These are phyloP conservation scores for Camponotus fellah DNA, from an alignment of 2,888 invertebrate genomes.

Conservation along the genomic window DNA sequence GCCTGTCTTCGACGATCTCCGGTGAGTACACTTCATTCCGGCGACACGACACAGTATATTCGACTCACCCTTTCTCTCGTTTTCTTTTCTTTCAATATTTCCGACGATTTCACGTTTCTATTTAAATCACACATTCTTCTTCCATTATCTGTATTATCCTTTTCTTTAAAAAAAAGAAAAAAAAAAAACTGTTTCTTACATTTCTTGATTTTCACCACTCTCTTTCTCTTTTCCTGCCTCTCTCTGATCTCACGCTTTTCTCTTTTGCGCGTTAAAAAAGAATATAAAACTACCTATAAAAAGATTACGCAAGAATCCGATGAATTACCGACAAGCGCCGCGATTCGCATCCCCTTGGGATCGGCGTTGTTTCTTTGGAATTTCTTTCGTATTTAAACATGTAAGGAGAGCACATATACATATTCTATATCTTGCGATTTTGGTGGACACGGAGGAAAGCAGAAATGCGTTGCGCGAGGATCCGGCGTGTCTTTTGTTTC, in stretches of 20 bases:
- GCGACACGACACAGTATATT: slow-evolving; percentile 33
- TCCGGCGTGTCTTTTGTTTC: not conserved
- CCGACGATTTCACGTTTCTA: not conserved
- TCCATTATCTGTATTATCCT: not conserved
- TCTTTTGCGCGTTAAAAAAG: slow-evolving; percentile 67
- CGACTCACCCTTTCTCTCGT: slow-evolving; percentile 3
- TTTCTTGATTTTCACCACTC: not conserved
- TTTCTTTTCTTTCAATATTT: slow-evolving; percentile 4
- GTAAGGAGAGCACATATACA: not conserved
- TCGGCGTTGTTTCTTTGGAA: slow-evolving; percentile 35
- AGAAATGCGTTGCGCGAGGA: slow-evolving; percentile 19
- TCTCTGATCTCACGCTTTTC: slow-evolving; percentile 5
- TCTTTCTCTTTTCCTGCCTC: not conserved
- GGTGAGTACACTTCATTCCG: not conserved
- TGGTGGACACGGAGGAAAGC: slow-evolving; percentile 27
- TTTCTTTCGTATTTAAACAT: slow-evolving; percentile 22
- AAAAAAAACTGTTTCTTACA: not conserved
- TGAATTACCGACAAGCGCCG: slow-evolving; percentile 29
- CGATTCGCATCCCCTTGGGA: not conserved
- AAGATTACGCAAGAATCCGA: slow-evolving; percentile 55
- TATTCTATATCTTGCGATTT: slow-evolving; percentile 3
- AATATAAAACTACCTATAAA: slow-evolving; percentile 77
- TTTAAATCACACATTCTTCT: not conserved
- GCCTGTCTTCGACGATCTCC: slow-evolving; percentile 21
- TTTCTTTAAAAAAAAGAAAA: slow-evolving; percentile 15